Evolutionary conservation across 2,888 invertebrate species (phyloP).

Genomic region (Drosophila prostipennis): DNA sequence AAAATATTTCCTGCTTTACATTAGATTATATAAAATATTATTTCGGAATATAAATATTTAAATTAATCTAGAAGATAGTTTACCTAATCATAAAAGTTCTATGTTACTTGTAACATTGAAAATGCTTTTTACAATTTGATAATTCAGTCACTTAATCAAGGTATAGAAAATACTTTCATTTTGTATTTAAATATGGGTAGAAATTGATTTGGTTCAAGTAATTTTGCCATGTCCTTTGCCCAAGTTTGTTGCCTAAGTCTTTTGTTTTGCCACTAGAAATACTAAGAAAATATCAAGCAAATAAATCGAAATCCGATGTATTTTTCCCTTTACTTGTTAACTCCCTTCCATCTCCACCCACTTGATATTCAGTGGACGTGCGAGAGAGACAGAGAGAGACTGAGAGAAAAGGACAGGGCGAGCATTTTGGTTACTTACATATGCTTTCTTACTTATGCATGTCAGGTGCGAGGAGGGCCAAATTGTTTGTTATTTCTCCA

Average conservation of each 20-base stretch:
- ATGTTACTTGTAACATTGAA: too few species aligned
- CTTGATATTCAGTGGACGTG: conserved; percentile 5
- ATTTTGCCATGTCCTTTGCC: neutral
- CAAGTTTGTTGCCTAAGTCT: conserved; percentile 73
- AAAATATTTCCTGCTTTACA: too few species aligned
- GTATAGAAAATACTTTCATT: too few species aligned
- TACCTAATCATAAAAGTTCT: too few species aligned
- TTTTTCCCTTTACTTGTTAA: neutral
- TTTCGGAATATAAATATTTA: too few species aligned
- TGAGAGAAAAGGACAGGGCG: conserved; percentile 10
- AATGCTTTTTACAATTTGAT: too few species aligned
- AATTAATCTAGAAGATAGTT: too few species aligned
- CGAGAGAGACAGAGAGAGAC: neutral
- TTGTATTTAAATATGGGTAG: too few species aligned
- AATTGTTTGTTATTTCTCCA: conserved; percentile 59
- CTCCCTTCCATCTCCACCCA: neutral
- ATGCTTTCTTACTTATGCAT: conserved; percentile 1
- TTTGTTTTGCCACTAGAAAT: conserved; percentile 41
- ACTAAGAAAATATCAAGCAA: neutral
- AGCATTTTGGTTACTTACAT: neutral
- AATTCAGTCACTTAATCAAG: too few species aligned
- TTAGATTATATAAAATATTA: too few species aligned
- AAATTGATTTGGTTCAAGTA: too few species aligned
- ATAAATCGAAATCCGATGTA: conserved; percentile 1
- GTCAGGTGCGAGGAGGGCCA: conserved; percentile 29